Conservation (phyloP, 2,113 vertebrate species). For the Catagonus wagneri region DNA sequence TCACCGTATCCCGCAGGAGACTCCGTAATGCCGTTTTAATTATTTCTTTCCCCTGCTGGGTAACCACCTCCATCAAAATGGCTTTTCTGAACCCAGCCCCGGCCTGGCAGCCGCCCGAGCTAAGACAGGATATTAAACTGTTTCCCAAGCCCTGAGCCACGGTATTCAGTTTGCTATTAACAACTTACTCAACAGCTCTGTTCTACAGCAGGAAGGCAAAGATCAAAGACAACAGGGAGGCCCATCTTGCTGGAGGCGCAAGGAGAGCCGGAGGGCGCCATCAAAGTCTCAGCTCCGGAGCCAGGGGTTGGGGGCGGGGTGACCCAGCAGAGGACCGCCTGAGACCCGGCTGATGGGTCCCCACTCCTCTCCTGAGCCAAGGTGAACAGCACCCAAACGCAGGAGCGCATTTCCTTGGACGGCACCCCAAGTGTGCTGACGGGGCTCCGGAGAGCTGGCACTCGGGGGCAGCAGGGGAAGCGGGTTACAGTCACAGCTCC, state of each 20-base stretch:
- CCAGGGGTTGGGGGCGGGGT: accelerated
- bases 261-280: accelerated
- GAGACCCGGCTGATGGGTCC: accelerated
- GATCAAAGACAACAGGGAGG: accelerated
- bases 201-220: accelerated
- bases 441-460: not conserved
- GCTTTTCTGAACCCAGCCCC: not conserved
- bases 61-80: not conserved
- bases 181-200: accelerated
- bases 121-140: not conserved
- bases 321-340: accelerated
- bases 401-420: accelerated
- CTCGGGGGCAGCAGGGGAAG: accelerated
- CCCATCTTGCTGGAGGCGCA: accelerated
- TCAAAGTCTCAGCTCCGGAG: accelerated
- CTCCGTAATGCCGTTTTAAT: not conserved
- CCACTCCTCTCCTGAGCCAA: not conserved
- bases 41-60: constrained; percentile 60
- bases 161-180: not conserved
- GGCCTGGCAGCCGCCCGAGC: not conserved
- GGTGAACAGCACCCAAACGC: accelerated
- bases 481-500: accelerated
- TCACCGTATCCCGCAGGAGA: constrained; percentile 44
- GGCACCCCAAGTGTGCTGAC: accelerated
- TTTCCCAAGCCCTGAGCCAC: not conserved